Evolutionary conservation across 1,140 invertebrate species (phyloP), one percentile per base, ranked within the genome.

Genomic region (Procambarus clarkii): DNA sequence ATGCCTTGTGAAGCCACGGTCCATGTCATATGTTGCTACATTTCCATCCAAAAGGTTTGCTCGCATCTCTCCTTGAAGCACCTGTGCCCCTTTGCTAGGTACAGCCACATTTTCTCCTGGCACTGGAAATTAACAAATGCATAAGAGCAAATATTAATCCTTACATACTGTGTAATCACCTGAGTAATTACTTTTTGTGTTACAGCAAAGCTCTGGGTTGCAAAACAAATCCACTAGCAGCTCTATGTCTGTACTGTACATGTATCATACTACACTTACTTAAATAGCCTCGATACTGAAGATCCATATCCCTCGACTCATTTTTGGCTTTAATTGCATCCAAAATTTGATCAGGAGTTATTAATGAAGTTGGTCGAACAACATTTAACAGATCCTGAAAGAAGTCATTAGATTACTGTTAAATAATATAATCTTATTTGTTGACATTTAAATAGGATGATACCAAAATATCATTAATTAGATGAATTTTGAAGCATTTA

Each of bases 21-120:
- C 98, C 96, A 98, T 97, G 94, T 99, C 98, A 94, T 99, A 99
- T 94, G 96, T 97, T 87, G 96, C 96, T 60, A 95, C 96, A 94
- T 99, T 97, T 9, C 98, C 98, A 95, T 99, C 98, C 50, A 99
- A 95, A 84, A 99, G 95, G 60, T 97, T 97, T 74, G 96, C 95
- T 64, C 97, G 96, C 96, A 98, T 97, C 95, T 99, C 98, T 18
- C 98, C 98, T 71, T 96, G 96, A 18, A 98, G 95, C 54, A 98
- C 97, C 93, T 97, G 96, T 2, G 98, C 97, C n/a, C 97, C 97
- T 92, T 97, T 96, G 92, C 96, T 96, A 9, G 95, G 94, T 50
- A 96, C 96, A 13, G 98, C 98, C 74, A 99, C 96, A 95, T 99
- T 99, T 94, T 98, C 97, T 94, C 99, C 97, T 0, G 97, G 96